Conservation (phyloP, 2,113 vertebrate genomes). For the Gulo gulo region DNA sequence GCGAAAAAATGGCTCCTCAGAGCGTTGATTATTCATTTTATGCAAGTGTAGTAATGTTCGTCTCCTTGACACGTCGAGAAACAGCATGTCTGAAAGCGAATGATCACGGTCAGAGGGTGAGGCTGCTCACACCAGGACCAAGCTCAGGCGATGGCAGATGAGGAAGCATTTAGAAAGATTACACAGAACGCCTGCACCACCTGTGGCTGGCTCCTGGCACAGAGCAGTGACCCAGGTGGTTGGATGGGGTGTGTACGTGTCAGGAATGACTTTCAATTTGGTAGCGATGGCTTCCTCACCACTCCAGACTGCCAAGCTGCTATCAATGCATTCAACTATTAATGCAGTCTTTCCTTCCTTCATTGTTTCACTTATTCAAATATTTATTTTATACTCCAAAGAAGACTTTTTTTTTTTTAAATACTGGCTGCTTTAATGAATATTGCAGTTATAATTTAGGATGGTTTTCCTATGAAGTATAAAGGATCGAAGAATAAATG, state of each 20-base stretch:
- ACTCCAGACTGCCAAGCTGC: neutral
- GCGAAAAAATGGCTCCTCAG: conserved; percentile 72
- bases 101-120: conserved; percentile 3
- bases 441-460: neutral
- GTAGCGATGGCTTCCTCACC: neutral
- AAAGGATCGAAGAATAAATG: neutral
- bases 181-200: neutral
- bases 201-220: conserved; percentile 52
- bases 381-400: neutral
- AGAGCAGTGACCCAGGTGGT: conserved; percentile 28
- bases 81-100: conserved; percentile 57
- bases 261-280: conserved; percentile 6
- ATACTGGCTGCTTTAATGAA: neutral
- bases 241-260: neutral
- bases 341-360: neutral
- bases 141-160: neutral
- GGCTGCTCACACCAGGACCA: neutral
- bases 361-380: neutral
- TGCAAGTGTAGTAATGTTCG: conserved; percentile 69
- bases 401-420: neutral
- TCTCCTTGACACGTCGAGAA: conserved; percentile 74
- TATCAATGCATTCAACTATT: neutral
- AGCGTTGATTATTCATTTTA: conserved; percentile 82
- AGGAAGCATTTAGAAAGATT: conserved; percentile 28
- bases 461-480: neutral